Conservation (phyloP, 2,888 invertebrate genomes). For the Proisotoma minuta region DNA sequence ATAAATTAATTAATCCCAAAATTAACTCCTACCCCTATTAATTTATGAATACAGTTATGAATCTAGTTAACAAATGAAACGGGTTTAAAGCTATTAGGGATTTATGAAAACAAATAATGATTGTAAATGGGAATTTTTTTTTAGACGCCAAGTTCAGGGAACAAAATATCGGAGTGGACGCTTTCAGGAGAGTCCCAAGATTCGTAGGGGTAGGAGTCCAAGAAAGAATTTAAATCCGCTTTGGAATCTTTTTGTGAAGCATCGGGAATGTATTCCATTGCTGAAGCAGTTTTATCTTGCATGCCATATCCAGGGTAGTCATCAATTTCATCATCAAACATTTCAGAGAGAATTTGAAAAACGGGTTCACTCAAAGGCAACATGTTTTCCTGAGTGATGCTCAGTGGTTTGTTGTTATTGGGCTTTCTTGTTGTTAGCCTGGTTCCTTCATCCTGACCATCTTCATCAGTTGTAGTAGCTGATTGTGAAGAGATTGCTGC, state of each 20-base stretch:
- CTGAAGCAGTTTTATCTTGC: not conserved
- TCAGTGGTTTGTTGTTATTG: not conserved
- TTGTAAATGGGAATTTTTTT: too few relatives aligned
- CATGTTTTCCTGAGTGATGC: not conserved
- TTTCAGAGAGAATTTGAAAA: conserved; percentile 9
- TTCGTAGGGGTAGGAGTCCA: conserved; percentile 6
- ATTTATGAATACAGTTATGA: too few relatives aligned
- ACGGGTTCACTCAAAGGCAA: conserved; percentile 6
- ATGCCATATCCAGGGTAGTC: too few relatives aligned
- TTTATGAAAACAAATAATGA: too few relatives aligned
- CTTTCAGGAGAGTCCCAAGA: conserved; percentile 15
- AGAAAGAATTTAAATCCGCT: not conserved
- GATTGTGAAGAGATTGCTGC: conserved; percentile 2
- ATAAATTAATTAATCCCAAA: too few relatives aligned
- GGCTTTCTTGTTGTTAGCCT: not conserved
- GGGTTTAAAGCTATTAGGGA: too few relatives aligned
- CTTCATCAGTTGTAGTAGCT: not conserved
- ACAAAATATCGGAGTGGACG: conserved; percentile 8
- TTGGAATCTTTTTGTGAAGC: not conserved
- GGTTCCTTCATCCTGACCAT: not conserved
- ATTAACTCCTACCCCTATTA: too few relatives aligned
- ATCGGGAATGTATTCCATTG: conserved; percentile 1
- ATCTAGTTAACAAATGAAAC: too few relatives aligned
- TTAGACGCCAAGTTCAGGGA: conserved; percentile 11
- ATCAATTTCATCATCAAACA: not conserved